Base-by-base conservation (phyloP, 2,113 vertebrate genomes). In the Heloderma charlesbogerti region DNA sequence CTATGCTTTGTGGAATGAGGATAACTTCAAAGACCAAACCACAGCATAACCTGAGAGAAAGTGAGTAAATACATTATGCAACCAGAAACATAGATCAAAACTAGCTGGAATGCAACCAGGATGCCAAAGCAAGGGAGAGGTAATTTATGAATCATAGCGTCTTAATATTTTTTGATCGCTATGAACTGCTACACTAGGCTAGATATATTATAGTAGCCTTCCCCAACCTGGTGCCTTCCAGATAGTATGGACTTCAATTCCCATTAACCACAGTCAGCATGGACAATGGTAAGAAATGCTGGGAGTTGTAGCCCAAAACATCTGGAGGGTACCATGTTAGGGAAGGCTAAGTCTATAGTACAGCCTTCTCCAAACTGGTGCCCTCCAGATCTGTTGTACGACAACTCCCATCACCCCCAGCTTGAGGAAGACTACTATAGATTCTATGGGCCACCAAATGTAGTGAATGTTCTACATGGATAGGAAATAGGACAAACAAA, bases 1-100 rank as follows among this genome's bases (percentile, higher is more conserved):
- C 7, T 43, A 57, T 67, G 9, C 43, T 77, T 86, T 79, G 27
- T 71, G 37, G n/a, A 93, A 90, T 48, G 45, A 94, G 31, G 10
- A 54, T 31, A 83, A 12, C 0, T 37, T 86, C 25, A 77, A 72
- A 31, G 79, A 72, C 31, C 40, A 43, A 87, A 71, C 0, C 37
- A 20, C 34, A 40, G n/a, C 1, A 2, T 0, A 82, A 83, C 67
- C 43, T 93, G 87, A 91, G 9, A 84, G 54, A 93, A 90, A 57
- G 51, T 67, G 80, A 89, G 89, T 88, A 78, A 0, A 0, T 71
- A 74, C 43, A 69, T 78, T 60, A 1, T 34, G n/a, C 88, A 83
- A 89, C 43, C 45, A 75, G 88, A 93, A 83, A 92, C 60, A 37
- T 89, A 88, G 67, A 29, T 27, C 90, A 91, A 51, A 66, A 51